Base-by-base conservation (phyloP, 2,888 invertebrate genomes). In the Lasioglossum lativentre region DNA sequence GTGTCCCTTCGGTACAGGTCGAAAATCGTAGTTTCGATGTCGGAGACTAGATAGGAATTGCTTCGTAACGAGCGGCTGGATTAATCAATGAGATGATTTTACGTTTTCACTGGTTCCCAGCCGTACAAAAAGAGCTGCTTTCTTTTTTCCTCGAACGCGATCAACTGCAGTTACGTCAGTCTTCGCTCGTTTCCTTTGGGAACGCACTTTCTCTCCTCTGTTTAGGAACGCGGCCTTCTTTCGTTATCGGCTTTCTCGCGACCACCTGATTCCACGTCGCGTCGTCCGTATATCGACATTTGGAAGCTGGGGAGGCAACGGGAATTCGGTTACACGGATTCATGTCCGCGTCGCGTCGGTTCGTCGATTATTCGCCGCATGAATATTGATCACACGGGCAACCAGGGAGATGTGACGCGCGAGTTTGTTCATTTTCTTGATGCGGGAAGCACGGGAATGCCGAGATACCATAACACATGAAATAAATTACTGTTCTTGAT, bases 121-220 rank as follows among this genome's bases (percentile, higher is more conserved):
- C 19, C 12, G n/a, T 40, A 40, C 12, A 38, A 30, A 19, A 63
- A 0, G 63, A 30, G 6, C 63, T 30, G 38, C 23, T 70, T 70
- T 40, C 38, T 40, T 40, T 40, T n/a, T n/a, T 40, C 70, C 12
- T 40, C 38, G 23, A 70, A 70, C 40, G 80, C 59, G 80, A 59
- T 19, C 45, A 75, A 70, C 75, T 63, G 52, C 40, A 40, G 75
- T 83, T 80, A 75, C 75, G 45, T 81, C 75, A 73, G 8, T 42
- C 59, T 19, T 45, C 34, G n/a, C 8, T 6, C 75, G 63, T 47
- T 40, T 74, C 74, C 56, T 82, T 82, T 30, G 30, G 52, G 70
- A 82, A 63, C 82, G 40, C 73, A 68, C 47, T 52, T 42, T 88
- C 83, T 89, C 89, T 89, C 88, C 82, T 80, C 34, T 27, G 56